Percentiles rank a stretch among this genome's conserved stretches.
Evolutionary conservation across 2,797 vertebrate genomes (phyloP).

Genomic region (Sebastes dallii): DNA sequence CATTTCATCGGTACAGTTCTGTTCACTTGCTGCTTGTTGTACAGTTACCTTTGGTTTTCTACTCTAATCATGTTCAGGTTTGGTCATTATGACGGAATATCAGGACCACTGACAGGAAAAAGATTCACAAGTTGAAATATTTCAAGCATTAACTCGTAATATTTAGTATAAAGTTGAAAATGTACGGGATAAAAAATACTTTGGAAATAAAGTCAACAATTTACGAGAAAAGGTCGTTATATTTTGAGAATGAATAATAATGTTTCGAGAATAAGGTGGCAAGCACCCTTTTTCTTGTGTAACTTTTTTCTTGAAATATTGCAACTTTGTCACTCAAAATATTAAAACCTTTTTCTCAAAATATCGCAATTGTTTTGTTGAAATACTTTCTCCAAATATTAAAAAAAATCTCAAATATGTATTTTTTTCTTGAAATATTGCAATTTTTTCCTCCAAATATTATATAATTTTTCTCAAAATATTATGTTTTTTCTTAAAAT

Average conservation of each 20-base stretch:
- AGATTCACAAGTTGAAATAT: background rate
- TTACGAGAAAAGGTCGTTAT: rapidly evolving
- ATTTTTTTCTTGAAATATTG: too few relatives aligned
- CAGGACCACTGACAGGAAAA: background rate
- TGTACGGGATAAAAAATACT: background rate
- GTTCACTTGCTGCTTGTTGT: background rate
- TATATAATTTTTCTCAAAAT: background rate
- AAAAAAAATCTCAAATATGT: too few relatives aligned
- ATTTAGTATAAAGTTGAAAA: background rate
- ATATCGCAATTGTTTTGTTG: too few relatives aligned
- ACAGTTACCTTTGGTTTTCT: slow-evolving; percentile 14
- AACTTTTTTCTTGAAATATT: too few relatives aligned
- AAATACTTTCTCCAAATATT: too few relatives aligned
- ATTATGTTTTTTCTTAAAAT: too few relatives aligned
- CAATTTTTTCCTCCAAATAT: too few relatives aligned
- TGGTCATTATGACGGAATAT: background rate
- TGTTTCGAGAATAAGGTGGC: background rate
- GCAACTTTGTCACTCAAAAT: too few relatives aligned
- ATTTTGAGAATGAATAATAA: background rate
- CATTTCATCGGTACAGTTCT: background rate
- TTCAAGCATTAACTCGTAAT: background rate
- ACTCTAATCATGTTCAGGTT: background rate
- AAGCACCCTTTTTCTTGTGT: too few relatives aligned
- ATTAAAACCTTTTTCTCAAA: too few relatives aligned
- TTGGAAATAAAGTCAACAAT: background rate